Conservation (phyloP, 2,888 invertebrate species). For the Drosophila niveifrons region DNA sequence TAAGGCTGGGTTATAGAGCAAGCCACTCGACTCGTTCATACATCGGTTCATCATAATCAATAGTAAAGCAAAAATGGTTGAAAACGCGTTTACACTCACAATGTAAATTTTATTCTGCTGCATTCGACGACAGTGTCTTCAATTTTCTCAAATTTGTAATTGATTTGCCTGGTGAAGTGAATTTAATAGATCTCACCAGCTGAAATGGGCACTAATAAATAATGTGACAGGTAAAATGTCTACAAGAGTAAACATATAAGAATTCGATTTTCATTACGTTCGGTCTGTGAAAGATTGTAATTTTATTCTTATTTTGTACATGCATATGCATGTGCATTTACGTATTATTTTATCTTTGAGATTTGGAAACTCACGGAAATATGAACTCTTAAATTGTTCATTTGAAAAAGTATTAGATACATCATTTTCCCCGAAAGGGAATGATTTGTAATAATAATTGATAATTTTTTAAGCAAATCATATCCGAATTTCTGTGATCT, state of each 20-base stretch:
- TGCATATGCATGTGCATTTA: too few relatives aligned
- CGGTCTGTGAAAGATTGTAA: too few relatives aligned
- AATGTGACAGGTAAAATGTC: not conserved
- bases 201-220: not conserved
- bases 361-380: too few relatives aligned
- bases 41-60: slow-evolving; percentile 18
- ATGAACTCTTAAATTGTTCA: too few relatives aligned
- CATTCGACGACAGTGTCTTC: not conserved
- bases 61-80: slow-evolving; percentile 3
- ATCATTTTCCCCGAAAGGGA: too few relatives aligned
- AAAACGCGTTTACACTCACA: not conserved
- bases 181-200: not conserved
- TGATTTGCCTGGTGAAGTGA: not conserved
- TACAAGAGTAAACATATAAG: not conserved
- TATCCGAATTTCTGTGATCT: too few relatives aligned
- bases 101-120: not conserved
- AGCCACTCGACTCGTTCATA: not conserved
- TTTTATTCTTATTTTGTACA: too few relatives aligned
- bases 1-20: slow-evolving; percentile 36
- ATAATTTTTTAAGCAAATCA: too few relatives aligned
- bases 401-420: too few relatives aligned
- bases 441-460: too few relatives aligned
- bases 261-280: not conserved
- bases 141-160: not conserved
- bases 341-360: too few relatives aligned